Evolutionary conservation across 2,888 invertebrate species (phyloP), one percentile per base, ranked within the genome.

Genomic region (Agrotis segetum): DNA sequence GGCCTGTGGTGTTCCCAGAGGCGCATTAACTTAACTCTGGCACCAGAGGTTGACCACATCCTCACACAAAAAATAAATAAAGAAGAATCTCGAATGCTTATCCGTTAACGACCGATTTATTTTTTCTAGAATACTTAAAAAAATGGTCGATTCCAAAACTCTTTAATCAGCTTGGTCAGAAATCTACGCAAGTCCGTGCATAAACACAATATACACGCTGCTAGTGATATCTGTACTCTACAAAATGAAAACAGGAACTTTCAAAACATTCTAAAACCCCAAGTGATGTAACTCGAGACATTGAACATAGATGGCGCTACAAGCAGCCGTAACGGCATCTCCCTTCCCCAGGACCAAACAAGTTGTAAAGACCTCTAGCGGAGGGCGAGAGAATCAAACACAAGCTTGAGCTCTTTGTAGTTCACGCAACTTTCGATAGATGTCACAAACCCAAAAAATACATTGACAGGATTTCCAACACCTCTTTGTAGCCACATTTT

Each of bases 251-350:
- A 49, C 11, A 3, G 17, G 50, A 24, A 49, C 61, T 64, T 53
- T 44, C 24, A 14, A 9, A 49, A 58, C 59, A 34, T 29, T 47
- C 19, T n/a, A n/a, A 14, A 68, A 13, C 29, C 7, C 1, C 16
- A 13, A 40, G 2, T 16, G 3, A 24, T 11, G 40, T 50, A 74
- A 58, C 71, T 17, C 59, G 3, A 0, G 1, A 6, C 53, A 13
- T 44, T 62, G 71, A 40, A n/a, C 69, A 78, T 9, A 74, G 74
- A 76, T 74, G 83, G 79, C 83, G 77, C 21, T 70, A 21, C n/a
- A 3, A 24, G 9, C 1, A 3, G 24, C 9, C 1, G 16, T 4
- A 56, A 11, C 16, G 40, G 17, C 13, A 46, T 50, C 19, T 19
- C 7, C 60, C 6, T 14, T 40, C 21, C 2, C 11, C 1, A 13